Evolutionary conservation across 2,797 vertebrate species (phyloP).

Genomic region (Chelon labrosus): DNA sequence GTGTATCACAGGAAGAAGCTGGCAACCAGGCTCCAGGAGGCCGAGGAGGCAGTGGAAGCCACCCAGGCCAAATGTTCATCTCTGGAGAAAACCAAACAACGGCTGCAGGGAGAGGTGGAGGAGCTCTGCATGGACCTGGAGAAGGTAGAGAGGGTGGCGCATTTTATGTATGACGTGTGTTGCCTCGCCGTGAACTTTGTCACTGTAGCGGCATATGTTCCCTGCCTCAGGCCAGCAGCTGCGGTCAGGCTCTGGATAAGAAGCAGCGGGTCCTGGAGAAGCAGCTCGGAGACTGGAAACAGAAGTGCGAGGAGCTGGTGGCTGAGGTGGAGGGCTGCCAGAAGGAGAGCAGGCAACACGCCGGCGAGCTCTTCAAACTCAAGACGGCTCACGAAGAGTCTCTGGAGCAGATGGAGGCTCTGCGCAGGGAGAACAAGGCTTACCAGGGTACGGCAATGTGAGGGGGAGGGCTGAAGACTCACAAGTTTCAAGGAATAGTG

Average conservation of each 20-base stretch:
- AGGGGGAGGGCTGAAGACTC: neutral
- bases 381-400: conserved; percentile 86
- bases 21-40: conserved; percentile 83
- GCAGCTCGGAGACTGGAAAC: conserved; percentile 87
- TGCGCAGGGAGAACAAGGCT: conserved; percentile 86
- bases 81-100: conserved; percentile 88
- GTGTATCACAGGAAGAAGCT: conserved; percentile 84
- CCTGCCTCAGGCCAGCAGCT: conserved; percentile 78
- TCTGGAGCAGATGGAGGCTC: conserved; percentile 83
- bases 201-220: neutral
- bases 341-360: conserved; percentile 86
- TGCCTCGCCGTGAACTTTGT: neutral
- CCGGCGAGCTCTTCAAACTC: conserved; percentile 87
- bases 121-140: conserved; percentile 88
- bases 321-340: conserved; percentile 85
- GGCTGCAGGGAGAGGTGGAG: conserved; percentile 87
- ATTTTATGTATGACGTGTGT: too few species aligned
- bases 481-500: neutral
- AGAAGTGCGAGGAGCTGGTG: conserved; percentile 88
- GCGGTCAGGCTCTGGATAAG: conserved; percentile 84
- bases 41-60: conserved; percentile 85
- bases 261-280: conserved; percentile 88
- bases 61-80: conserved; percentile 87
- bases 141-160: conserved; percentile 75
- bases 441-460: conserved; percentile 79